phyloP scores from a whole-genome alignment of 2,113 vertebrate genomes.

The Pterocles orientalis region DNA sequence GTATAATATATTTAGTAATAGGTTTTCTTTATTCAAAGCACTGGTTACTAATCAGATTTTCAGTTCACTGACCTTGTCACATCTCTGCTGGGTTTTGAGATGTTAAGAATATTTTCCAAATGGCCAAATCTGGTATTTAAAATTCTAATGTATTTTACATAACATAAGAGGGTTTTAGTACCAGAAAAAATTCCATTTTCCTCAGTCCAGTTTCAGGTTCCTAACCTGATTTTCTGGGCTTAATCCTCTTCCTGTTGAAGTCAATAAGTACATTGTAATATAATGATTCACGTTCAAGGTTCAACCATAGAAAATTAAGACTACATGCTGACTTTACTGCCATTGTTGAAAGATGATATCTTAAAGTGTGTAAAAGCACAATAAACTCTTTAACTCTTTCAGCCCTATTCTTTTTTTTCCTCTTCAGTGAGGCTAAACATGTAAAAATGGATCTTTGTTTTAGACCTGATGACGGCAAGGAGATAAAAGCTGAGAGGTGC shows the following conservation, averaged over 20 bases:
- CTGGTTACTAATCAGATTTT: slow-evolving; percentile 18
- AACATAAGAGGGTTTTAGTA: slow-evolving; percentile 84
- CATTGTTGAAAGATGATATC: slow-evolving; percentile 76
- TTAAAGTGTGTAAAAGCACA: slow-evolving; percentile 73
- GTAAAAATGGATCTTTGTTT: not conserved
- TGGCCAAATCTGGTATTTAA: slow-evolving; percentile 53
- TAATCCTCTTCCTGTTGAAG: slow-evolving; percentile 95
- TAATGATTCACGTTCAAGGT: slow-evolving; percentile 88
- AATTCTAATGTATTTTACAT: slow-evolving; percentile 79
- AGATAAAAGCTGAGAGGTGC: not conserved
- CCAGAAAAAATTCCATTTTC: slow-evolving; percentile 86
- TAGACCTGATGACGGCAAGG: not conserved
- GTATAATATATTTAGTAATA: not conserved
- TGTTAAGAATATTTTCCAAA: slow-evolving; percentile 65
- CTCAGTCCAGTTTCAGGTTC: slow-evolving; percentile 83
- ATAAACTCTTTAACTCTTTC: slow-evolving; percentile 70
- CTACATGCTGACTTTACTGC: slow-evolving; percentile 80
- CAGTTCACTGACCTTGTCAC: slow-evolving; percentile 15
- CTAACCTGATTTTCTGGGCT: slow-evolving; percentile 86
- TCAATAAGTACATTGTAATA: slow-evolving; percentile 90
- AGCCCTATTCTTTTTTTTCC: not conserved
- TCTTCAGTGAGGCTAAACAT: not conserved
- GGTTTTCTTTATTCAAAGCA: not conserved
- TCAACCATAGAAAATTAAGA: slow-evolving; percentile 82
- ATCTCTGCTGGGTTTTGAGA: slow-evolving; percentile 7